Evolutionary conservation across 1,140 invertebrate genomes (phyloP).

Genomic region (Diprion similis): DNA sequence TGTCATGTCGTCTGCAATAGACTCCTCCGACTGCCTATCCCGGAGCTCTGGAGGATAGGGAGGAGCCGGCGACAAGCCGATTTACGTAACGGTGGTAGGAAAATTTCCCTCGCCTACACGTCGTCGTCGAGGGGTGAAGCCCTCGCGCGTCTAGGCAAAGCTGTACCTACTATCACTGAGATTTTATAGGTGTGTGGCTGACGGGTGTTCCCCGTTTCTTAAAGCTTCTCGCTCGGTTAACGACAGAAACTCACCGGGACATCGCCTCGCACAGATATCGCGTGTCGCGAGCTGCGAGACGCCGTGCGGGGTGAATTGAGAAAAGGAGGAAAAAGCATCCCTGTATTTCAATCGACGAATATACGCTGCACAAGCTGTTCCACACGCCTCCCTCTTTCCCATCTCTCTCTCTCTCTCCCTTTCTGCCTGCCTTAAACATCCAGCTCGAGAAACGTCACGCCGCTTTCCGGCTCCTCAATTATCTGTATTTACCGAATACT

Average conservation of each 20-base stretch:
- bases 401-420: no score
- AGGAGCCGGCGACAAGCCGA: neutral
- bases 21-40: no score
- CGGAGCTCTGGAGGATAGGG: no score
- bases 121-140: no score
- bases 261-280: neutral
- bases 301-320: neutral
- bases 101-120: neutral
- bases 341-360: neutral
- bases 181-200: neutral
- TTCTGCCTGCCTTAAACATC: no score
- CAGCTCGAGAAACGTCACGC: no score
- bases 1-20: no score
- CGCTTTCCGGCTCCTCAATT: no score
- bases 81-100: neutral
- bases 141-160: neutral
- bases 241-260: neutral
- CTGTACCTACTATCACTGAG: neutral
- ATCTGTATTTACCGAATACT: no score
- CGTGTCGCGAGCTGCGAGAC: neutral
- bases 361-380: neutral
- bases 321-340: neutral
- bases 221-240: conserved; percentile 3
- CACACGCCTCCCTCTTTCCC: neutral
- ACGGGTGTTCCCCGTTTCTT: neutral